Evolutionary conservation across 2,888 invertebrate species (phyloP), one percentile per base, ranked within the genome.

Genomic region (Kryphioiulus occultus): DNA sequence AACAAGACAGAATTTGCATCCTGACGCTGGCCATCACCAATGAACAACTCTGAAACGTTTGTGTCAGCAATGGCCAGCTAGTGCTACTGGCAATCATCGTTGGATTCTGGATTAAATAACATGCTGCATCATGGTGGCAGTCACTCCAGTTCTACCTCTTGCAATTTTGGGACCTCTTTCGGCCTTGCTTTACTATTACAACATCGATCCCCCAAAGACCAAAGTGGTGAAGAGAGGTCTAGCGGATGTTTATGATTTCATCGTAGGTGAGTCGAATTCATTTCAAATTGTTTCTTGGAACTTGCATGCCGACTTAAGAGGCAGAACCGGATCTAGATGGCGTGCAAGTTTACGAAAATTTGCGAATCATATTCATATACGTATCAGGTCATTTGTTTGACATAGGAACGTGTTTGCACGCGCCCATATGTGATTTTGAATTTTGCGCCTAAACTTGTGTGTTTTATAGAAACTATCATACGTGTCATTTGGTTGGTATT

Each of bases 241-340:
- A 39, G 86, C 86, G 32, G 88, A 88, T 86, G n/a, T 86, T 68
- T 91, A 91, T 88, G 91, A 97, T 92, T 97, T 97, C 91, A 96
- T 97, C 90, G 89, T 91, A 17, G 90, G 91, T 91, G 87, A 86
- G 86, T 85, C 15, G 22, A 30, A 32, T 39, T 39, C 39, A 47
- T 17, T 47, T 47, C 17, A 47, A 47, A 47, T 47, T 39, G 9
- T 39, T 39, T 39, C 39, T n/a, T 39, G 39, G 39, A 39, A 39
- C 39, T 39, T n/a, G n/a, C n/a, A n/a, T n/a, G n/a, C n/a, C n/a
- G n/a, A n/a, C n/a, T n/a, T n/a, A n/a, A n/a, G n/a, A n/a, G n/a
- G n/a, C n/a, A n/a, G n/a, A n/a, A n/a, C n/a, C n/a, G n/a, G n/a
- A n/a, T n/a, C n/a, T n/a, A n/a, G n/a, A n/a, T n/a, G n/a, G n/a